Evolutionary conservation across 2,888 invertebrate species (phyloP), one percentile per base, ranked within the genome.

Genomic region (Drosophila monieri): DNA sequence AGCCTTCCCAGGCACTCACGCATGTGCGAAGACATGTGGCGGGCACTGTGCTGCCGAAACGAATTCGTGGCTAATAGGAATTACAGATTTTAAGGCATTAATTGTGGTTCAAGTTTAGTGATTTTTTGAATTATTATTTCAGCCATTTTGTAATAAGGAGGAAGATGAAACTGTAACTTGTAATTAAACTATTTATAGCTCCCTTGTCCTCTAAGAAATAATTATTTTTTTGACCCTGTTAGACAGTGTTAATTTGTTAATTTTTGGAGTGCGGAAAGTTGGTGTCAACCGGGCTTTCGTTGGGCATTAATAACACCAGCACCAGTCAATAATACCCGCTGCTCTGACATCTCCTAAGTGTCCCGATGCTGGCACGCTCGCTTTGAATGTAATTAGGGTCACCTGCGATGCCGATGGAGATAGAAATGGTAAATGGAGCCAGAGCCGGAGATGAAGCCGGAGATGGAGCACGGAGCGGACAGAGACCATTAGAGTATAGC

Each of bases 331-430:
- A 72, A 78, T 62, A 72, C 48, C 65, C 48, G 41, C 60, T 39
- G 49, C 51, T 54, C 48, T 60, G 66, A 76, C 77, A 76, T 61
- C 32, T 27, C 18, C 39, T n/a, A 59, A 49, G 59, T 62, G 62
- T 62, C 62, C 60, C 60, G 60, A 60, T 46, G 60, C 60, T 60
- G 46, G 60, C 80, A 74, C 54, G 51, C 53, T 61, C 27, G 48
- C 64, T 43, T 55, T 47, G 52, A 61, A 58, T 59, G 80, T 77
- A 86, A 86, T 80, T 85, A 80, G 80, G 80, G 86, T 80, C 80
- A 80, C 14, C 59, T 65, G 59, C 44, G 47, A 43, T 43, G 69
- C 30, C 43, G 57, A 27, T 25, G 25, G 47, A 57, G 58, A 58
- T 55, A 43, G 69, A 69, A 65, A n/a, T 35, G 35, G 35, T 14